Percentiles rank a stretch among this genome's conserved stretches.
phyloP scores from a whole-genome alignment of 2,888 invertebrate genomes.

The Endomychus coccineus region DNA sequence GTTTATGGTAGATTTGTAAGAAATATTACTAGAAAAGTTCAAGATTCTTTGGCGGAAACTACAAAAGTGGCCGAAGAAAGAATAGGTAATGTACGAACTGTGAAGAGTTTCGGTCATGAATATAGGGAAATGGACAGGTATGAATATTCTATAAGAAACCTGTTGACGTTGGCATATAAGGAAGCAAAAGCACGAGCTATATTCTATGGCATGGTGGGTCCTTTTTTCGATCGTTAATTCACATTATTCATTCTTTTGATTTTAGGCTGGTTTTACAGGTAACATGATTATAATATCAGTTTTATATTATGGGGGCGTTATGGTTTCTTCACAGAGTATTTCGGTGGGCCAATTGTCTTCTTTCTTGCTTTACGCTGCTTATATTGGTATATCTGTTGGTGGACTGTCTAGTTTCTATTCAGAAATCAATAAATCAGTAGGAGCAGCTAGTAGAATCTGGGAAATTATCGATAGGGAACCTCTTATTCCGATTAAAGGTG shows the following conservation, averaged over 20 bases:
- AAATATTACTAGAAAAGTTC: slow-evolving; percentile 72
- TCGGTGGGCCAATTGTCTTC: slow-evolving; percentile 86
- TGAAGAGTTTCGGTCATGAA: slow-evolving; percentile 88
- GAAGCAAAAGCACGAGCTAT: slow-evolving; percentile 81
- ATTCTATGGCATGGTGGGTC: slow-evolving; percentile 79
- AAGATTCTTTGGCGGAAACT: slow-evolving; percentile 60
- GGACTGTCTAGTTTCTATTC: slow-evolving; percentile 91
- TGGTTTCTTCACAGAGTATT: slow-evolving; percentile 72
- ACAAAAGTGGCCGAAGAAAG: slow-evolving; percentile 82
- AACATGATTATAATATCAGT: slow-evolving; percentile 86
- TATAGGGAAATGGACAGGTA: slow-evolving; percentile 65
- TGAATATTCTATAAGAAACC: slow-evolving; percentile 56
- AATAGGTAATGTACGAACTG: slow-evolving; percentile 85
- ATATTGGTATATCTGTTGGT: slow-evolving; percentile 83
- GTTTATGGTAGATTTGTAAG: slow-evolving; percentile 78
- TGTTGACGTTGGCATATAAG: slow-evolving; percentile 72
- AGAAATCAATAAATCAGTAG: slow-evolving; percentile 87
- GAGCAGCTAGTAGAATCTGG: slow-evolving; percentile 85
- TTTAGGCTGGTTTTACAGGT: slow-evolving; percentile 78
- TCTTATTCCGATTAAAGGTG: slow-evolving; percentile 64
- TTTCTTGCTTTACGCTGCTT: slow-evolving; percentile 90
- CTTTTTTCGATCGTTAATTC: too few species aligned
- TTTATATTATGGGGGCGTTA: slow-evolving; percentile 83
- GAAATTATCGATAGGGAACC: slow-evolving; percentile 79
- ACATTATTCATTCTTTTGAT: slow-evolving; percentile 15